Conservation (phyloP, 2,113 vertebrate genomes). For the Pangasianodon hypophthalmus region DNA sequence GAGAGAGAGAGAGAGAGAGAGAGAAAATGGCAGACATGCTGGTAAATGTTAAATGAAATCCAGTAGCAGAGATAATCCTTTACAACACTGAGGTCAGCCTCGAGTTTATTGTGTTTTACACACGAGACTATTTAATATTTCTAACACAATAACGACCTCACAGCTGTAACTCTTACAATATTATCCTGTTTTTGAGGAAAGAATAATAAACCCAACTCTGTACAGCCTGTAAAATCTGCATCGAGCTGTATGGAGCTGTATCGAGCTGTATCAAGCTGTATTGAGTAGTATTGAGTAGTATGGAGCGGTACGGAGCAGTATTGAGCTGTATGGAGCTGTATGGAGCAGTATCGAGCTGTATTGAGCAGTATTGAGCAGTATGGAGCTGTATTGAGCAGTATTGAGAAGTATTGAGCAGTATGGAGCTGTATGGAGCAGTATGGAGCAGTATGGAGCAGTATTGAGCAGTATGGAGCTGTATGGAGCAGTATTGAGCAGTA, state of each 20-base stretch:
- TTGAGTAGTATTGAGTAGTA: not conserved
- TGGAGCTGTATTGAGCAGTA: too few species aligned
- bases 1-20: slow-evolving; percentile 36
- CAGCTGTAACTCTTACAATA: not conserved
- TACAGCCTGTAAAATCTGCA: not conserved
- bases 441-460: too few species aligned
- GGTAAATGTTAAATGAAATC: slow-evolving; percentile 38
- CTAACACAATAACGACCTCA: not conserved
- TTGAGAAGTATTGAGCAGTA: too few species aligned
- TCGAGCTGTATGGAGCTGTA: not conserved
- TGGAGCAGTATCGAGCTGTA: too few species aligned
- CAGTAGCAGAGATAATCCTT: slow-evolving; percentile 6
- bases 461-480: too few species aligned
- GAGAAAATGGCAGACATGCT: slow-evolving; percentile 54
- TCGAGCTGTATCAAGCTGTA: not conserved
- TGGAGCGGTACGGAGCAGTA: not conserved
- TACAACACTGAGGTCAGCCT: not conserved
- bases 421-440: too few species aligned
- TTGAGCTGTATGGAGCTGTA: not conserved
- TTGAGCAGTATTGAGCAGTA: too few species aligned
- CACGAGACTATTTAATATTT: not conserved
- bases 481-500: too few species aligned
- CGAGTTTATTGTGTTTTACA: not conserved
- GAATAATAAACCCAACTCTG: not conserved
- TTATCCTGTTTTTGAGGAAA: not conserved